A percentile compares a stretch with the other conserved stretches of the same genome.
Evolutionary conservation across 2,888 invertebrate genomes (phyloP).

Genomic region (Elmis aenea): DNA sequence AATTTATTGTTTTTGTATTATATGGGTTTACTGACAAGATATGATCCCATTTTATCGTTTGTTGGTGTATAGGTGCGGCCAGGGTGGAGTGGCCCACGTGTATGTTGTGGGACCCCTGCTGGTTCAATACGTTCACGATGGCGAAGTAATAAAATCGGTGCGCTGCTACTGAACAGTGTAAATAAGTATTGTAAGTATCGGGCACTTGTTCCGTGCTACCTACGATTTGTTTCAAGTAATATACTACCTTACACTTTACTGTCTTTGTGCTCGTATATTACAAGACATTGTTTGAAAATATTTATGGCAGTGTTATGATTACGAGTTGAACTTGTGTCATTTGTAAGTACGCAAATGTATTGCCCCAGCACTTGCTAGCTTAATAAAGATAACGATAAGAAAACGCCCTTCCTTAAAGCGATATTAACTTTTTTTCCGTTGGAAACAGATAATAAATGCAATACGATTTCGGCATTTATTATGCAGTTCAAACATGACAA

Average conservation of each 20-base stretch:
- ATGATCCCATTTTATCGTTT: constrained; percentile 21
- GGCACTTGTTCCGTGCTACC: constrained; percentile 10
- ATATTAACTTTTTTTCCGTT: too few species aligned
- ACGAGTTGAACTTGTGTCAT: too few species aligned
- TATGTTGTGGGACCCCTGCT: constrained; percentile 17
- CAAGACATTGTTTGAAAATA: constrained; percentile 12
- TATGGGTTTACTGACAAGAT: constrained; percentile 29
- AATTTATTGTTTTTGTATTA: too few species aligned
- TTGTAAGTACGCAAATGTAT: too few species aligned
- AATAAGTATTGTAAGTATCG: constrained; percentile 11
- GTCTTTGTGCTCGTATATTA: constrained; percentile 12
- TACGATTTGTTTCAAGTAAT: constrained; percentile 11
- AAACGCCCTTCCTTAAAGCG: too few species aligned
- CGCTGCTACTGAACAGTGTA: constrained; percentile 13
- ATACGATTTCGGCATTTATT: too few species aligned
- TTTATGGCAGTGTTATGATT: background rate
- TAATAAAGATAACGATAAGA: too few species aligned
- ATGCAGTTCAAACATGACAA: too few species aligned
- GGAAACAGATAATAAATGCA: too few species aligned
- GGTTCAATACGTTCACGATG: constrained; percentile 15
- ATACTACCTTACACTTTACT: constrained; percentile 9
- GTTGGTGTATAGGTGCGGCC: constrained; percentile 25
- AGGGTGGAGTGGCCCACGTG: constrained; percentile 26
- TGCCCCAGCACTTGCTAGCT: too few species aligned
- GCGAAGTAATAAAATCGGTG: constrained; percentile 12